Evolutionary conservation across 2,888 invertebrate genomes (phyloP), one percentile per base, ranked within the genome.

Genomic region (Polylopha cassiicola): DNA sequence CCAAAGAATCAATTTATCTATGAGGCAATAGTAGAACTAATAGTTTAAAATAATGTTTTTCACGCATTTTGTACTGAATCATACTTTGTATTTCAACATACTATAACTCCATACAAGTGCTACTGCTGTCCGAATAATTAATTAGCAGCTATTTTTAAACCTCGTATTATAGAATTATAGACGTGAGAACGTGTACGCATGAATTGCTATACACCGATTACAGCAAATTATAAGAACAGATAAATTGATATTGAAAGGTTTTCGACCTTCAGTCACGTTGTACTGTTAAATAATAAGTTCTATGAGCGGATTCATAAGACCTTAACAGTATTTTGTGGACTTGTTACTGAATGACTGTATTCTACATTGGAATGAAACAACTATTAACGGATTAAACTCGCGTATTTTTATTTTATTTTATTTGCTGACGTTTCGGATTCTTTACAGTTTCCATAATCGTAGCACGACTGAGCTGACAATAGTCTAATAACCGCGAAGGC

Each of bases 1-100:
- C 43, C 34, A 37, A 29, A 39, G 32, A 46, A 46, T 44, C 45
- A 47, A 50, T 47, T 44, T 44, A 32, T 49, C 37, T 6, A 38
- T 33, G 36, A 45, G 37, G 24, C 18, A 37, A 30, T 37, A 29
- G 8, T 2, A 24, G 2, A 3, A 8, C 23, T 11, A 8, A 17
- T 1, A 24, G 7, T 17, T 4, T 2, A 9, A 6, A 16, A 23
- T 10, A 26, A 26, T 13, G 27, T 16, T 28, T 15, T 16, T n/a
- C 7, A 16, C 27, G 27, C 10, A 2, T 13, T 2, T 10, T 2
- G 24, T 13, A 13, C n/a, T n/a, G n/a, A 36, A 17, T 13, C 8
- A 2, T 15, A 17, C 24, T 17, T 29, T 24, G 23, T 33, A 31
- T 32, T 31, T 26, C 33, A 18, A 15, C 21, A 39, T 34, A n/a